Evolutionary conservation across 2,797 vertebrate species (phyloP).

Genomic region (Xyrichtys novacula): DNA sequence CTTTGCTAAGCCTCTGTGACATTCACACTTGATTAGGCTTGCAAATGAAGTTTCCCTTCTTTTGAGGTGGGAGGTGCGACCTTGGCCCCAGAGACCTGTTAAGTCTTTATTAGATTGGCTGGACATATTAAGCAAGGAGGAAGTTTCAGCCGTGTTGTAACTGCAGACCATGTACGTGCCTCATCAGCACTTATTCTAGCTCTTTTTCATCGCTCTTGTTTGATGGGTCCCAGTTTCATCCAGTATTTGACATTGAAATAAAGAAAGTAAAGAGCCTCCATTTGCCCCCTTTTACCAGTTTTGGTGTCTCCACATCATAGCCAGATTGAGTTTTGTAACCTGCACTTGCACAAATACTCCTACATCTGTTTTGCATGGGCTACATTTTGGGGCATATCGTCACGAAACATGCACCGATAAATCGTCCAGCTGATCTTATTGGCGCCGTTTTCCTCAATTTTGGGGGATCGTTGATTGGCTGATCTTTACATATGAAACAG

Average conservation of each 20-base stretch:
- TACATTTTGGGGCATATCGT: too few species aligned
- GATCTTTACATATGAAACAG: too few species aligned
- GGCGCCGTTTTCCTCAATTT: too few species aligned
- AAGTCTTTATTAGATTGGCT: slow-evolving; percentile 71
- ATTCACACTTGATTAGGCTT: slow-evolving; percentile 76
- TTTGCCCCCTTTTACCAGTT: slow-evolving; percentile 30
- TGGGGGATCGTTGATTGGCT: too few species aligned
- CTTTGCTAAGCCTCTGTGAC: slow-evolving; percentile 52
- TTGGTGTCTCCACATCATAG: neutral
- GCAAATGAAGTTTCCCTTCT: slow-evolving; percentile 76
- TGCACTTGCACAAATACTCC: too few species aligned
- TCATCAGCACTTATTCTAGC: slow-evolving; percentile 59
- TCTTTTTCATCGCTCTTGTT: slow-evolving; percentile 24
- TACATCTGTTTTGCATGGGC: too few species aligned
- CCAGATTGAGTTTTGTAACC: too few species aligned
- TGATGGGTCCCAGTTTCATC: slow-evolving; percentile 6
- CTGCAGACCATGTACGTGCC: slow-evolving; percentile 41
- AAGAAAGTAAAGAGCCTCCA: slow-evolving; percentile 50
- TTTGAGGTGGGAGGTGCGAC: slow-evolving; percentile 61
- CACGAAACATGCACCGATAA: too few species aligned
- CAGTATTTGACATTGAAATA: slow-evolving; percentile 11
- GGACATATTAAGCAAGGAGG: slow-evolving; percentile 58
- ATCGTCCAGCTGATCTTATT: too few species aligned
- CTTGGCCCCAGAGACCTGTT: slow-evolving; percentile 71
- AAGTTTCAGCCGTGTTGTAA: slow-evolving; percentile 47